Evolutionary conservation across 2,113 vertebrate species (phyloP).

Genomic region (Ailuropoda melanoleuca): DNA sequence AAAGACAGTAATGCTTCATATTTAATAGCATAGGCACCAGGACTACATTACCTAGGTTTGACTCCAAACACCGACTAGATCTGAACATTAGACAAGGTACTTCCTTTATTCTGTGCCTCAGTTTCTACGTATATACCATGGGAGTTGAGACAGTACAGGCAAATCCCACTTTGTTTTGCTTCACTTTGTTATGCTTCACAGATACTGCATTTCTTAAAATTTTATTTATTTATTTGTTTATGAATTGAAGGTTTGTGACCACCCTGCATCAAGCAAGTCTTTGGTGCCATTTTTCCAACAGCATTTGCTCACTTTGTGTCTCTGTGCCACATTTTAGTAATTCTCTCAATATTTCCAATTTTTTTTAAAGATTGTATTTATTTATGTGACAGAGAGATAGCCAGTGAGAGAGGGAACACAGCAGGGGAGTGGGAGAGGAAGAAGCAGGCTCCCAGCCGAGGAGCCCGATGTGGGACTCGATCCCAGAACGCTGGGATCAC

Average conservation of each 20-base stretch:
- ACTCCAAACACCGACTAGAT: background rate
- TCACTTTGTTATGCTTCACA: background rate
- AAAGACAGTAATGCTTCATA: background rate
- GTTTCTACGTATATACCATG: background rate
- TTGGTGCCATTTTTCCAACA: background rate
- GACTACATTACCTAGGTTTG: background rate
- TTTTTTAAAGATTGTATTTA: no score
- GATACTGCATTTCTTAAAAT: background rate
- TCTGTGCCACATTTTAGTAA: background rate
- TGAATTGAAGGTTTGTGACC: background rate
- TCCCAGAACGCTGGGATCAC: no score
- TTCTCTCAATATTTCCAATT: background rate
- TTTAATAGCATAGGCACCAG: background rate
- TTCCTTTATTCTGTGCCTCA: background rate
- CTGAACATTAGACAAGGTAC: background rate
- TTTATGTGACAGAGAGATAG: no score
- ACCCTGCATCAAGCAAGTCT: background rate
- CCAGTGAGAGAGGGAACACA: no score
- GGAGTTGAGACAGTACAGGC: background rate
- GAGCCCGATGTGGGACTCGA: no score
- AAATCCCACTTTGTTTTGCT: background rate
- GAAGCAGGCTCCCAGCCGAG: no score
- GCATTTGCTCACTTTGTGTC: background rate
- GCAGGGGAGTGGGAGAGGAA: no score
- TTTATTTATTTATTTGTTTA: no score